Percentiles rank a stretch among this genome's conserved stretches.
phyloP scores from a whole-genome alignment of 2,888 invertebrate genomes.

The Bombylius major region DNA sequence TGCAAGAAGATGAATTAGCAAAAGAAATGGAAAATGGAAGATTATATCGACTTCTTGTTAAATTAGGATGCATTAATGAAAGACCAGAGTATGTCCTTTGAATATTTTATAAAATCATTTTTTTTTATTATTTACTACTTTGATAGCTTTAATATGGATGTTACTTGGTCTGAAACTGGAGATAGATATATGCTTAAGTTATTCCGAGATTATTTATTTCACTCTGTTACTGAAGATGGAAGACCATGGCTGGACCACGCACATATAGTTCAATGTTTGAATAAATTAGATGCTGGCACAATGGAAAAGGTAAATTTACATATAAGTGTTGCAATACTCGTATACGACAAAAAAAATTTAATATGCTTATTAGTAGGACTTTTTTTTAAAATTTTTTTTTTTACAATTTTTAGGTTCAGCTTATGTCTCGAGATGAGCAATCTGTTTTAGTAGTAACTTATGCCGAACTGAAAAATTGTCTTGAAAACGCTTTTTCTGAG shows the following conservation, averaged over 20 bases:
- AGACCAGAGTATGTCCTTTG: constrained; percentile 67
- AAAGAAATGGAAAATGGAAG: constrained; percentile 93
- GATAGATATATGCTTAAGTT: constrained; percentile 96
- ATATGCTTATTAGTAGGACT: not conserved
- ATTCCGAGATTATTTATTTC: constrained; percentile 95
- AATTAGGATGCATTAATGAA: constrained; percentile 89
- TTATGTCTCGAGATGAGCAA: constrained; percentile 94
- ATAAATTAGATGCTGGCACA: constrained; percentile 78
- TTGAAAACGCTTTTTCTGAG: constrained; percentile 85
- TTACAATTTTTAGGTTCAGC: constrained; percentile 56
- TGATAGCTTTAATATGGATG: constrained; percentile 77
- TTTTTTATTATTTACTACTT: not conserved
- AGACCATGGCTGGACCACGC: constrained; percentile 94
- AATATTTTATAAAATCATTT: constrained; percentile 1
- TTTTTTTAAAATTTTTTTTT: no score
- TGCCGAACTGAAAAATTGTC: constrained; percentile 87
- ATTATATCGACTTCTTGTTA: constrained; percentile 77
- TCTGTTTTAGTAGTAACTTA: constrained; percentile 92
- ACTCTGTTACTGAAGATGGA: constrained; percentile 85
- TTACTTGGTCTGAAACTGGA: constrained; percentile 95
- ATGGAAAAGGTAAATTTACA: constrained; percentile 52
- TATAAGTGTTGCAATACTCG: not conserved
- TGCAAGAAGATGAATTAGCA: constrained; percentile 78
- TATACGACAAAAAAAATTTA: not conserved
- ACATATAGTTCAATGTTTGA: constrained; percentile 85